Evolutionary conservation across 2,797 vertebrate genomes (phyloP), one percentile per base, ranked within the genome.

Genomic region (Ambastaia sidthimunki): DNA sequence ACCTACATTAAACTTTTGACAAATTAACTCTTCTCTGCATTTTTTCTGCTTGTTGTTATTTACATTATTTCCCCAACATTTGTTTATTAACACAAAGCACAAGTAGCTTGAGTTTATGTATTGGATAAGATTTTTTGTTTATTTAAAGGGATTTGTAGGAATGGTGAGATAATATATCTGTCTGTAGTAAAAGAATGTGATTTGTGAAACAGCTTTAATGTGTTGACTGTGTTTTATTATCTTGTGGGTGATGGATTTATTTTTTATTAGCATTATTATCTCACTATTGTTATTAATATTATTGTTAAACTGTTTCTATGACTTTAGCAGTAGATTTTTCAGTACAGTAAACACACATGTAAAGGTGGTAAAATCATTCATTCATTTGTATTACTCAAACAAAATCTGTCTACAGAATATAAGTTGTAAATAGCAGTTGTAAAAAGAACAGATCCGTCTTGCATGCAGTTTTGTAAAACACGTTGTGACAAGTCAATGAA

Each of bases 221-320:
- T 91, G 89, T 88, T 94, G 92, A 76, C 93, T 81, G 74, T 94
- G 7, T 93, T 93, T 92, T 91, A 93, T 92, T 87, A 92, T 47
- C 34, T 37, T 37, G 34, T 78, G 92, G 90, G 91, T 90, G 91
- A 92, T 94, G 93, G 89, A 92, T 94, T 94, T 90, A 90, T 89
- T 87, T 94, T 94, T 94, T 54, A 52, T 65, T 60, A 55, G 48
- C 7, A n/a, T n/a, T 28, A 28, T 4, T 28, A 28, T 37, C 3
- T 73, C 25, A 73, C 31, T 19, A 74, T 7, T 50, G 16, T 34
- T 1, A 34, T 66, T 66, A 66, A 1, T n/a, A 62, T n/a, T 76
- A 62, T 16, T 37, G 54, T 76, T 76, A 55, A 34, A 76, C n/a
- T 76, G 62, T 34, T 44, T 50, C 4, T 50, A 48, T 48, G 25